Base-by-base conservation (phyloP, 2,888 invertebrate genomes). In the Diarsia rubi region DNA sequence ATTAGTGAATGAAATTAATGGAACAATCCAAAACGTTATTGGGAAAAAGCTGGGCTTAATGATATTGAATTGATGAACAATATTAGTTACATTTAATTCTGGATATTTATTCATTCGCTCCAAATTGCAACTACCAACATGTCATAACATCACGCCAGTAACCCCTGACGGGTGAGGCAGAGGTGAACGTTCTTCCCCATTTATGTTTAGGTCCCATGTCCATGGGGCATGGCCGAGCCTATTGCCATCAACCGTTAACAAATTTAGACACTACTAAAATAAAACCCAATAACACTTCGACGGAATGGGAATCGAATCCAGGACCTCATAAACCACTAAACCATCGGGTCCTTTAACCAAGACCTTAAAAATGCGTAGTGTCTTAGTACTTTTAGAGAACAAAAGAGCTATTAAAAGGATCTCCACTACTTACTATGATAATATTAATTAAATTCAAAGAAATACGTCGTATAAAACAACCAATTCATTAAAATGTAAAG, bases 401-500 rank as follows among this genome's bases (percentile, higher is more conserved):
- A 67, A 37, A 54, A 4, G 37, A 37, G 37, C 8, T 8, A 37
- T 12, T 4, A 4, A 37, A 54, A 37, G 6, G 31, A 49, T 12
- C 37, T 19, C 19, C 31, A 2, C 24, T 57, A 16, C 54, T 27
- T 27, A 27, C 8, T 27, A 57, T 57, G 57, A 57, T 8, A 59
- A 19, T 31, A 3, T 9, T 31, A 59, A 59, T 31, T 21, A 11
- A 31, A 31, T 59, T 31, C 47, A 31, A 44, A 42, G 44, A 1
- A 68, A 42, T 6, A 42, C 8, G 11, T 60, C 14, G 16, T 27
- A 4, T 16, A 12, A 31, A 16, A 5, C 27, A 37, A 37, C 37
- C 37, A 37, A 42, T 24, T 69, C 52, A 71, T 31, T 42, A 31
- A 60, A 52, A 60, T 54, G 4, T 52, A 47, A 73, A 47, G 27